Percentiles rank a stretch among this genome's conserved stretches.
phyloP scores from a whole-genome alignment of 35 echinoderm and acorn worm genomes.

The Ophioderma brevispina region DNA sequence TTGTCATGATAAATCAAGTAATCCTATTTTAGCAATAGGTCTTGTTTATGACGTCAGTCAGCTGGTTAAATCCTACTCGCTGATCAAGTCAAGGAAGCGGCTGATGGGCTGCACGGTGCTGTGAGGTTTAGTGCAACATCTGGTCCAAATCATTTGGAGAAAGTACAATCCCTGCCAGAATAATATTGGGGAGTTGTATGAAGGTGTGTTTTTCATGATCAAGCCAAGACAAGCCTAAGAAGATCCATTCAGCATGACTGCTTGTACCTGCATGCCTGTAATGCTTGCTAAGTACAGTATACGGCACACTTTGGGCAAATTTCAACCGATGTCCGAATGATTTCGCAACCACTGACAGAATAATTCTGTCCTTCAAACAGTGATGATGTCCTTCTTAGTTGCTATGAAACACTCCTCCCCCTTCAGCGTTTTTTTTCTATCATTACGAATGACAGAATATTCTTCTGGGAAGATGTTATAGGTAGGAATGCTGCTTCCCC shows the following conservation, averaged over 20 bases:
- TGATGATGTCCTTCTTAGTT: neutral
- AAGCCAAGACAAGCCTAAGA: constrained; percentile 1
- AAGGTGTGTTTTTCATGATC: neutral
- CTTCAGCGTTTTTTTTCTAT: no score
- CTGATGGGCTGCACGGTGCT: no score
- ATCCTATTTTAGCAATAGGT: no score
- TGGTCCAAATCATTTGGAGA: constrained; percentile 48
- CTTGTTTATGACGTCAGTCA: no score
- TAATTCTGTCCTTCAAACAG: neutral
- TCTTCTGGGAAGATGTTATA: no score
- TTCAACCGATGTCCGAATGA: constrained; percentile 13
- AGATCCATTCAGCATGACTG: neutral
- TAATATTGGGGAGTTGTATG: constrained; percentile 37
- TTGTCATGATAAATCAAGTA: no score
- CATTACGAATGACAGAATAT: no score
- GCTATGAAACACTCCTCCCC: neutral
- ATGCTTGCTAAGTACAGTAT: constrained; percentile 52
- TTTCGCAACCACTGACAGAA: neutral
- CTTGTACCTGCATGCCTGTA: constrained; percentile 1
- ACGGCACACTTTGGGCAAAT: constrained; percentile 9
- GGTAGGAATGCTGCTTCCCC: no score
- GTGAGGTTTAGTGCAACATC: no score
- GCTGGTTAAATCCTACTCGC: no score
- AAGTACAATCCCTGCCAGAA: constrained; percentile 42
- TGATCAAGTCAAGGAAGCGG: no score